Percentiles rank a stretch among this genome's conserved stretches.
These are phyloP conservation scores for Neoascia interrupta DNA, from an alignment of 2,888 invertebrate genomes.

Conservation along the genomic window DNA sequence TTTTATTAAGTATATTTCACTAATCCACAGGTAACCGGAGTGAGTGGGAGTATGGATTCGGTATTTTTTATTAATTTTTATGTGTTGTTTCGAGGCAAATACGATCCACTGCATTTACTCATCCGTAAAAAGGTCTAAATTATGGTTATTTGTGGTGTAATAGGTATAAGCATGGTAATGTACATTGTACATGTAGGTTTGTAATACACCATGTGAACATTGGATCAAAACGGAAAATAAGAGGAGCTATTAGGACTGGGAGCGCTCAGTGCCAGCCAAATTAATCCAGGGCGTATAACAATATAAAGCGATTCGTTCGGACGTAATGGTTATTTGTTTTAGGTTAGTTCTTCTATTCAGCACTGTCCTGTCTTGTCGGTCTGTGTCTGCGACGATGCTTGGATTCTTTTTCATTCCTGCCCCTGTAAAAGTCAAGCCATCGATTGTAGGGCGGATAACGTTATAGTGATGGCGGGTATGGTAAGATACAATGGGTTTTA, in stretches of 20 bases:
- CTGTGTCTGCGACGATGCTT: no score
- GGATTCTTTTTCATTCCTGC: no score
- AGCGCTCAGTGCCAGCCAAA: slow-evolving; percentile 13
- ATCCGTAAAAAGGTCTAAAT: slow-evolving; percentile 38
- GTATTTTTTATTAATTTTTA: not conserved
- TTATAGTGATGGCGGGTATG: slow-evolving; percentile 13
- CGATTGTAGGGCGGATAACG: slow-evolving; percentile 10
- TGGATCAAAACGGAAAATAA: no score
- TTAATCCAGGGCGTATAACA: slow-evolving; percentile 4
- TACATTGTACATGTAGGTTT: no score
- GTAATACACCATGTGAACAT: no score
- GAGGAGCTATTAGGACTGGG: no score
- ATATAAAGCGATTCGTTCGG: slow-evolving; percentile 13
- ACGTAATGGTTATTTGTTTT: slow-evolving; percentile 26
- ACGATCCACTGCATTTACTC: slow-evolving; percentile 8
- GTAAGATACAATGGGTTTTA: slow-evolving; percentile 18
- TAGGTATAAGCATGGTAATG: not conserved
- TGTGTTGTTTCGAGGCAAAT: slow-evolving; percentile 7
- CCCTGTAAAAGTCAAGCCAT: slow-evolving; percentile 9
- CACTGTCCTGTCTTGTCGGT: not conserved
- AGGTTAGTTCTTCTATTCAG: not conserved
- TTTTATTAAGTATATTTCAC: slow-evolving; percentile 21
- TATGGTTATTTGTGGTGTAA: slow-evolving; percentile 19
- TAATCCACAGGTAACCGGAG: slow-evolving; percentile 38
- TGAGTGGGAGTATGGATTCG: slow-evolving; percentile 9